Base-by-base conservation (phyloP, 2,113 vertebrate species). In the Scomber japonicus region DNA sequence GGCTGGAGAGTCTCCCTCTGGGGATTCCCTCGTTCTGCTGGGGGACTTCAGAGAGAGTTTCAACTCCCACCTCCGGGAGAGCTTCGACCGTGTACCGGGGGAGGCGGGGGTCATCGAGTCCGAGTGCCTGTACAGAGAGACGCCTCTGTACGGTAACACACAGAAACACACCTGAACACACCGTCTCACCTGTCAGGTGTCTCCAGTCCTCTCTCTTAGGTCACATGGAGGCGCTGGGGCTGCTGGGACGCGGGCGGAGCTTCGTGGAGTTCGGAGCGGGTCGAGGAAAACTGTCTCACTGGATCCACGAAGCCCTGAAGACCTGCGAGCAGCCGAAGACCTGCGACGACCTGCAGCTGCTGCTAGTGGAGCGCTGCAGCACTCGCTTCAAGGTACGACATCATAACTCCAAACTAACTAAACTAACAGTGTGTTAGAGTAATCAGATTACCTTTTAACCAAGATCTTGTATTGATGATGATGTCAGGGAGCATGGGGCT, bases 241-340 rank as follows among this genome's bases (percentile, higher is more conserved):
- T 99, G 90, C 96, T 99, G 84, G 91, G 93, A 55, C 89, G 96
- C 21, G 94, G 95, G 83, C 95, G 93, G 75, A 98, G 97, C 90
- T 99, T 97, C 75, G 90, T 99, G 74, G 98, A 99, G 85, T 99
- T 99, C 81, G 98, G 98, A 78, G 98, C 98, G 5, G 98, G 98
- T 16, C 95, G 96, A 81, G 98, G 98, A 67, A 98, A 97, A 91
- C 94, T 99, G 60, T 99, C 98, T 59, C 97, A 99, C 4, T 99
- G 98, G 98, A 96, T 99, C 81, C 96, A 96, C 44, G 83, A 93
- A 82, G 97, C 97, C 61, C 91, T 97, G 81, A 95, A 95, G 91
- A 94, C 93, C 35, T 67, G 61, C 10, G 81, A 95, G 62, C 16
- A 21, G 35, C 90, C 95, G 64, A 89, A 95, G 83, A 91, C 88